Evolutionary conservation across 1,140 invertebrate genomes (phyloP).

Genomic region (Eurosta solidaginis): DNA sequence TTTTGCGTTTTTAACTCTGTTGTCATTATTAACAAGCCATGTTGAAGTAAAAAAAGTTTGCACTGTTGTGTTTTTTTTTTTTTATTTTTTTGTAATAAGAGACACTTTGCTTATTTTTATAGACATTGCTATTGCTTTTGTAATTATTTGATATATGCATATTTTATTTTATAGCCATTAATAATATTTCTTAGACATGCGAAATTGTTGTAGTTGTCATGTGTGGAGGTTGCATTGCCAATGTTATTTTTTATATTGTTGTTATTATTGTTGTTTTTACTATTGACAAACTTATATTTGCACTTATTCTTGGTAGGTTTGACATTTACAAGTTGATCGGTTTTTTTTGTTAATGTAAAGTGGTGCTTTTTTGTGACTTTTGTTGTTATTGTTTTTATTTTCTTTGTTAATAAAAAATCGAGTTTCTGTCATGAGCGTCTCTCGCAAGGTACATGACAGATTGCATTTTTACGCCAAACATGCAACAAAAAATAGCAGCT

Average conservation of each 20-base stretch:
- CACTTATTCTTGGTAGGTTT: neutral
- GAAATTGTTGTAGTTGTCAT: constrained; percentile 30
- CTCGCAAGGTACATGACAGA: neutral
- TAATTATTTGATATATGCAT: neutral
- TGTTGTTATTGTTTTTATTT: constrained; percentile 4
- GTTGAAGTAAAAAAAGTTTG: neutral
- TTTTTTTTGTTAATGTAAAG: neutral
- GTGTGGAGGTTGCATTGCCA: neutral
- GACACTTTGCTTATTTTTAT: neutral
- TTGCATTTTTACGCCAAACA: neutral
- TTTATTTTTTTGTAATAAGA: neutral
- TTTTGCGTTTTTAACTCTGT: neutral
- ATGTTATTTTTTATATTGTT: neutral
- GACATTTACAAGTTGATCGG: constrained; percentile 5
- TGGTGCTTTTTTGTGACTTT: neutral
- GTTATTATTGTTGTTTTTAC: neutral
- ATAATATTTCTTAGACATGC: constrained; percentile 32
- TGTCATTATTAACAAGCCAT: constrained; percentile 11
- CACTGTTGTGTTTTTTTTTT: neutral
- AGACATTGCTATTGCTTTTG: neutral
- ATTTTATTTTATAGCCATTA: constrained; percentile 17
- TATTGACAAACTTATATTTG: neutral
- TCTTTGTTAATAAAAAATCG: neutral
- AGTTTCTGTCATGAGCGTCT: neutral
- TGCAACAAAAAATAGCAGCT: constrained; percentile 9